phyloP scores from a whole-genome alignment of 2,888 invertebrate species.

The Drosophila pseudotalamancana region DNA sequence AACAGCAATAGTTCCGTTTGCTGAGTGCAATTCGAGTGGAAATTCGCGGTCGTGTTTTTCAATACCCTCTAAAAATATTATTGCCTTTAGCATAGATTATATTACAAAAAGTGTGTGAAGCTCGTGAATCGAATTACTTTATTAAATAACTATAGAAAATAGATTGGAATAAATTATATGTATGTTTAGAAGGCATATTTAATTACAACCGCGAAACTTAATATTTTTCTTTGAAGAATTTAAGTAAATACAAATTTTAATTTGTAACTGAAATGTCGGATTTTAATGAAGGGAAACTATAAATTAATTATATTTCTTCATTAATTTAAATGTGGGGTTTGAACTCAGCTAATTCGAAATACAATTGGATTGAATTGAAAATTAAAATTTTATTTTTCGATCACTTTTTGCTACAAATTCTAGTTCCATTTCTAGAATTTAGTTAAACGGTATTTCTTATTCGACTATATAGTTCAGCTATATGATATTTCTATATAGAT shows the following conservation, averaged over 20 bases:
- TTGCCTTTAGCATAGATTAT: not conserved
- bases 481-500: too few relatives aligned
- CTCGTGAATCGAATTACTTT: not conserved
- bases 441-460: not conserved
- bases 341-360: too few relatives aligned
- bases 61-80: constrained; percentile 11
- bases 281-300: too few relatives aligned
- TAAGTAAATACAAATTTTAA: too few relatives aligned
- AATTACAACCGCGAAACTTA: too few relatives aligned
- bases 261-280: too few relatives aligned
- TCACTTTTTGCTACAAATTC: not conserved
- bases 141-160: not conserved
- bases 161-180: not conserved
- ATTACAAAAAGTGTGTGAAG: not conserved
- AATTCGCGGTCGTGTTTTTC: not conserved
- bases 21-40: constrained; percentile 15
- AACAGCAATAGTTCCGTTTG: not conserved
- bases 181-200: too few relatives aligned
- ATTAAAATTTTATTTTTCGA: too few relatives aligned
- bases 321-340: too few relatives aligned
- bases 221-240: too few relatives aligned
- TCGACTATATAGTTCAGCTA: not conserved
- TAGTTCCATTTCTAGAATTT: not conserved
- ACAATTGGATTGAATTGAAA: too few relatives aligned
- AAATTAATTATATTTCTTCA: too few relatives aligned